A percentile compares a stretch with the other conserved stretches of the same genome.
phyloP scores from a whole-genome alignment of 2,113 vertebrate species.

The Xyrauchen texanus region DNA sequence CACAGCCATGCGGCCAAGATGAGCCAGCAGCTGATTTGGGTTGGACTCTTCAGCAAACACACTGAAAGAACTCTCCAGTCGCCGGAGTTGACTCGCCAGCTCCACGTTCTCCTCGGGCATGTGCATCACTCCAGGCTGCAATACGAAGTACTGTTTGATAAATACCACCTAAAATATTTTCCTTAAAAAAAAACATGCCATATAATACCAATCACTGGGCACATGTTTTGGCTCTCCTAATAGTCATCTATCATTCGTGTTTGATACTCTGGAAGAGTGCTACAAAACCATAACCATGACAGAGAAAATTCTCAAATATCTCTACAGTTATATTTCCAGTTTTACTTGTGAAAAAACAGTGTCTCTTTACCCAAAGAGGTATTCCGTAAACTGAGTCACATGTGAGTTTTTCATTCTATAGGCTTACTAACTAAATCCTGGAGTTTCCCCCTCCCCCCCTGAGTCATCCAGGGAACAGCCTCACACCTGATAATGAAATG shows the following conservation, averaged over 20 bases:
- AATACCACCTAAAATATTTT: not conserved
- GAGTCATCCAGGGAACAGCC: conserved; percentile 41
- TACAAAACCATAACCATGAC: conserved; percentile 8
- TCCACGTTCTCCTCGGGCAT: conserved; percentile 80
- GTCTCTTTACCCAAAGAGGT: conserved; percentile 6
- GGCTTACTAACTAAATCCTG: conserved; percentile 45
- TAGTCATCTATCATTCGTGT: not conserved
- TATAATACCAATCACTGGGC: not conserved
- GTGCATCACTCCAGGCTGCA: conserved; percentile 70
- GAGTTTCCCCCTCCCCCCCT: conserved; percentile 54
- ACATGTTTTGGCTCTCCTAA: not conserved
- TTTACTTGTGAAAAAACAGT: not conserved
- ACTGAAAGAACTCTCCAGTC: conserved; percentile 89
- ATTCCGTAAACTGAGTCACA: not conserved
- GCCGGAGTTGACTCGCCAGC: conserved; percentile 88
- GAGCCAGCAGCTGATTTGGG: conserved; percentile 88
- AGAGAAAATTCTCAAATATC: not conserved
- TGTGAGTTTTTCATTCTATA: conserved; percentile 22
- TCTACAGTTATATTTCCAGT: not conserved
- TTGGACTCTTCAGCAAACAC: conserved; percentile 91
- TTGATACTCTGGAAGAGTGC: not conserved
- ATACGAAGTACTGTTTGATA: not conserved
- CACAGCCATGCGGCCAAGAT: conserved; percentile 92
- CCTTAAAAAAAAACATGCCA: not conserved
- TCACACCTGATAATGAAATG: conserved; percentile 17